A percentile compares a stretch with the other conserved stretches of the same genome.
These are phyloP conservation scores for Oligia fasciuncula DNA, from an alignment of 2,888 invertebrate species.

Conservation along the genomic window DNA sequence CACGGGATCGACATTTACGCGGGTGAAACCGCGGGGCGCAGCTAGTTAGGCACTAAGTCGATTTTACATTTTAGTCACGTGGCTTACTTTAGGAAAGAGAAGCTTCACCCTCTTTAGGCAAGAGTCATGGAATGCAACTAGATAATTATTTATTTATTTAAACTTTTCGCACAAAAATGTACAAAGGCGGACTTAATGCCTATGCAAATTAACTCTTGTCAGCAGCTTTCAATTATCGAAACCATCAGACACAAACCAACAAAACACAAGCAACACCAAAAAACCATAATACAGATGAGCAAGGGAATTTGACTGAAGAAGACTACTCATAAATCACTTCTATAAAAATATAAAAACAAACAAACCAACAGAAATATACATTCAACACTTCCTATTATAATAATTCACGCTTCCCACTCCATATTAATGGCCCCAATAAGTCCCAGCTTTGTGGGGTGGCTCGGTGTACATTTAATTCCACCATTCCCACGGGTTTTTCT, in stretches of 20 bases:
- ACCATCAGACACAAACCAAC: no score
- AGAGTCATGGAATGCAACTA: neutral
- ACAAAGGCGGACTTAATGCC: no score
- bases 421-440: conserved; percentile 72
- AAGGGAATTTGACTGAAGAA: neutral
- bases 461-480: conserved; percentile 77
- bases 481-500: conserved; percentile 75
- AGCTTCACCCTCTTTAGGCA: neutral
- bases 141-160: neutral
- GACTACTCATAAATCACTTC: neutral
- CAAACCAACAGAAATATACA: conserved; percentile 18
- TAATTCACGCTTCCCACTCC: conserved; percentile 54
- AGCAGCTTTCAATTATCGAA: neutral
- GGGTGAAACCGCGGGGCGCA: no score
- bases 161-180: no score
- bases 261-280: no score
- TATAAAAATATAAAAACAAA: neutral
- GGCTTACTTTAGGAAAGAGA: neutral
- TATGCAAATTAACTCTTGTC: no score
- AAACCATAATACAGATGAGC: no score
- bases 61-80: no score
- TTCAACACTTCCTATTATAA: conserved; percentile 38
- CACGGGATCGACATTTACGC: no score
- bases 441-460: conserved; percentile 72
- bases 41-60: no score